Percentiles rank a stretch among this genome's conserved stretches.
These are phyloP conservation scores for Ictalurus punctatus DNA, from an alignment of 2,113 vertebrate species.

Conservation along the genomic window DNA sequence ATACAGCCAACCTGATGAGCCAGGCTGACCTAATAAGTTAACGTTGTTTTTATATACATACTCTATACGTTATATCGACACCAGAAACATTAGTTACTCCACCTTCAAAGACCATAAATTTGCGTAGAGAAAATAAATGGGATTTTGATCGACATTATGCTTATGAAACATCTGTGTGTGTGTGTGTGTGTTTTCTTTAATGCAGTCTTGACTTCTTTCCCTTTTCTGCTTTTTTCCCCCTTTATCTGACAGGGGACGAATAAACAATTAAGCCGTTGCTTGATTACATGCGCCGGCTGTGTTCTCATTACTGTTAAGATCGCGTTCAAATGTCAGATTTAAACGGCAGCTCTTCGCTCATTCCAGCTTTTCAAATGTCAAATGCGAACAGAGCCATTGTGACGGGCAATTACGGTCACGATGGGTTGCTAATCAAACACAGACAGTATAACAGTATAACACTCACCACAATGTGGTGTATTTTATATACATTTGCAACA, in stretches of 20 bases:
- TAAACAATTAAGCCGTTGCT: constrained; percentile 39
- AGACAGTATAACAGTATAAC: not conserved
- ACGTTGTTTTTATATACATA: not conserved
- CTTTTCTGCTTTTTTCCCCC: constrained; percentile 4
- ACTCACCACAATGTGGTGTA: no score
- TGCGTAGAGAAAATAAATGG: not conserved
- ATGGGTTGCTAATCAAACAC: constrained; percentile 32
- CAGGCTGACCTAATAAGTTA: not conserved
- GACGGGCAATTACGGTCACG: constrained; percentile 12
- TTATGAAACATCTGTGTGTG: not conserved
- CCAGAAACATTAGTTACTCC: not conserved
- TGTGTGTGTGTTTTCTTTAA: not conserved
- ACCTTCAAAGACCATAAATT: not conserved
- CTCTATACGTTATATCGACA: not conserved
- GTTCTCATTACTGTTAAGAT: constrained; percentile 40
- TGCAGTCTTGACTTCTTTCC: not conserved
- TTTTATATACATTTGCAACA: not conserved
- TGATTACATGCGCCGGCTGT: constrained; percentile 45
- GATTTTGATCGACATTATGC: not conserved
- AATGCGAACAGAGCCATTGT: not conserved
- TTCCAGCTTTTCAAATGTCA: constrained; percentile 45
- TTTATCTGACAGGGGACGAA: constrained; percentile 35
- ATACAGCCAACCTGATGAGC: not conserved
- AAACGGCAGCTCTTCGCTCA: constrained; percentile 43
- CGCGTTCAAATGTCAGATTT: constrained; percentile 52